Conservation (phyloP, 2,797 vertebrate genomes). For the Okamejei kenojei region DNA sequence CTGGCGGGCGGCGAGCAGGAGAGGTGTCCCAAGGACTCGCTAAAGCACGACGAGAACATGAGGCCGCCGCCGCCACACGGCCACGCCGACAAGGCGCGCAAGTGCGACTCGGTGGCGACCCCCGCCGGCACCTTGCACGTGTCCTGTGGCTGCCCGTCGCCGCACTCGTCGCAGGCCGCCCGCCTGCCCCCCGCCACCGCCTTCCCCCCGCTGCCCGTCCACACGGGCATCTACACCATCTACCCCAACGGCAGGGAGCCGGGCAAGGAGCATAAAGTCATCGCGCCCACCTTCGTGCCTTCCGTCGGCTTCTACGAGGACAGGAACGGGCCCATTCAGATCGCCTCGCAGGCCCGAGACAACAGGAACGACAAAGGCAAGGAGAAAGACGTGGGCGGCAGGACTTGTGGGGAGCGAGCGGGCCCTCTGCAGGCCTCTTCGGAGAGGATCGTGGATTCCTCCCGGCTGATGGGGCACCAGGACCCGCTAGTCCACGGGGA, state of each 20-base stretch:
- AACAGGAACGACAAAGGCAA: constrained; percentile 60
- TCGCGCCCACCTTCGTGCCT: constrained; percentile 93
- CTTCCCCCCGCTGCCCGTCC: constrained; percentile 61
- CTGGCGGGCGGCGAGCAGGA: constrained; percentile 53
- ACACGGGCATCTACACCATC: constrained; percentile 65
- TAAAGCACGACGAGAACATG: constrained; percentile 64
- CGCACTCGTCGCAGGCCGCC: constrained; percentile 55
- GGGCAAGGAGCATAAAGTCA: constrained; percentile 82
- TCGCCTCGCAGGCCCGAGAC: constrained; percentile 84
- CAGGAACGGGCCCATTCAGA: constrained; percentile 82
- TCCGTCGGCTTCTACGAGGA: constrained; percentile 89
- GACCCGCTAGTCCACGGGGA: constrained; percentile 65
- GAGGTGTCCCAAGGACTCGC: constrained; percentile 54
- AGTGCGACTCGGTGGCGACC: constrained; percentile 60
- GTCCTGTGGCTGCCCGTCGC: constrained; percentile 68
- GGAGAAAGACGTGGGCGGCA: constrained; percentile 51
- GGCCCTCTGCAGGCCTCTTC: constrained; percentile 53
- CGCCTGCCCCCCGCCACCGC: constrained; percentile 51
- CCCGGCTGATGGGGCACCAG: constrained; percentile 57
- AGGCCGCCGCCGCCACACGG: constrained; percentile 53
- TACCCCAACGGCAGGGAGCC: constrained; percentile 68
- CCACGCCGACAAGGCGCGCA: constrained; percentile 61
- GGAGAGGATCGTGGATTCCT: constrained; percentile 61
- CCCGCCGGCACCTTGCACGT: constrained; percentile 60
- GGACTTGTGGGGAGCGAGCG: constrained; percentile 43